Conservation (phyloP, 35 echinoderm and acorn worm genomes). For the Ophiothrix spiculata region DNA sequence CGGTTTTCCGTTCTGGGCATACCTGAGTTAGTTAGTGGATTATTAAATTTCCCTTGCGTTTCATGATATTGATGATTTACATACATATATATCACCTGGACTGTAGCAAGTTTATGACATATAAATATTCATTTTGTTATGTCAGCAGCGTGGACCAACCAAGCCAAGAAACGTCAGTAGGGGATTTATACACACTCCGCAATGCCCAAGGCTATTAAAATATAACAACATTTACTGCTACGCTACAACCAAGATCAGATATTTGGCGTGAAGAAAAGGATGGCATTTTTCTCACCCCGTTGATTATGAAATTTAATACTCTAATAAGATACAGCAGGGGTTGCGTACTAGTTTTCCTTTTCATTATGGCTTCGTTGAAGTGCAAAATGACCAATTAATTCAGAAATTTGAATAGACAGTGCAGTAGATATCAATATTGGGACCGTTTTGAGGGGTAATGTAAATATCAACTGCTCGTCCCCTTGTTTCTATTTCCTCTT, state of each 20-base stretch:
- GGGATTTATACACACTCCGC: background rate
- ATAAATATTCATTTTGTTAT: slow-evolving; percentile 65
- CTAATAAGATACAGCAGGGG: slow-evolving; percentile 32
- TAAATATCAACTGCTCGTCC: slow-evolving; percentile 2
- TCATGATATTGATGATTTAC: slow-evolving; percentile 47
- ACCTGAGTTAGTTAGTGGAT: slow-evolving; percentile 36
- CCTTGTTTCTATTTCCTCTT: slow-evolving; percentile 29
- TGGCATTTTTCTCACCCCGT: slow-evolving; percentile 20
- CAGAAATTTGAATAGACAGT: slow-evolving; percentile 38
- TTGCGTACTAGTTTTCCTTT: background rate
- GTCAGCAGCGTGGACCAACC: background rate
- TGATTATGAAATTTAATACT: slow-evolving; percentile 34
- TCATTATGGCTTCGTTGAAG: background rate
- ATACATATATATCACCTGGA: slow-evolving; percentile 57
- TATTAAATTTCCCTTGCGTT: slow-evolving; percentile 60
- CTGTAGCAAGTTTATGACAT: slow-evolving; percentile 40
- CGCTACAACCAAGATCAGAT: background rate
- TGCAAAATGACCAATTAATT: slow-evolving; percentile 46
- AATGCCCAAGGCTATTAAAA: slow-evolving; percentile 27
- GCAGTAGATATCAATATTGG: slow-evolving; percentile 39
- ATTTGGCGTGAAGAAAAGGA: slow-evolving; percentile 19
- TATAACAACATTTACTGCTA: slow-evolving; percentile 26
- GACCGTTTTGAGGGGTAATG: background rate
- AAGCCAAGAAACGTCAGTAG: slow-evolving; percentile 18
- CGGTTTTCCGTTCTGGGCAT: slow-evolving; percentile 28